Evolutionary conservation across 37 sponge, comb jelly and placozoan genomes (phyloP), one percentile per base, ranked within the genome.

Genomic region (Eunapius fragilis): DNA sequence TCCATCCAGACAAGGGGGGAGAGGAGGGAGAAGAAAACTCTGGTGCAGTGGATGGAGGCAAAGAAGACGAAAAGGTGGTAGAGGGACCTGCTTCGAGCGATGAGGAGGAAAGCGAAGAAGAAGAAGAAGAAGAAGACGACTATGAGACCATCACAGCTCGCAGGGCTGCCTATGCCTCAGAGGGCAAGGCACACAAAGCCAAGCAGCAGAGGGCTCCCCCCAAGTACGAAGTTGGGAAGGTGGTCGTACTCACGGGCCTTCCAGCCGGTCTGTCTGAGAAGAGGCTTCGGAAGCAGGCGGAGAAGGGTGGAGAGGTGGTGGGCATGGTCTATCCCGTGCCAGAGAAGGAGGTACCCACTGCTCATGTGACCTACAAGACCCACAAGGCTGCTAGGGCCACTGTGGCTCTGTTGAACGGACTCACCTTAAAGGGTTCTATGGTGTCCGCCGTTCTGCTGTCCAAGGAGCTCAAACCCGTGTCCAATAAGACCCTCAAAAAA

Each of bases 401-500:
- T 19, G 73, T 94, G 24, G 34, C 31, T 3, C 45, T 37, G 31
- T 80, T 94, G 30, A 90, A 89, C 48, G 81, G 80, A 23, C 35
- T 74, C 69, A 93, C 31, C 24, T 89, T 84, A 34, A 79, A 81
- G 71, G 87, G 84, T 10, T 4, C 35, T 24, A 69, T 33, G 25
- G 12, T 87, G 47, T 36, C 14, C 24, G 82, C 71, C 33, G 48
- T 69, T 22, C 70, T 90, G 67, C 41, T 90, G 25, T 82, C 87
- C 11, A 68, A 31, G 37, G 91, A 81, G 71, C 37, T 13, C 69
- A 90, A 90, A 71, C 23, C 22, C 0, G 35, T 86, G 0, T 84
- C 80, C 3, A 76, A 81, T 37, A 70, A 86, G 38, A 87, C 83
- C 14, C 84, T 94, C 27, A 83, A 79, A 71, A 96, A 91, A 72